Percentiles rank a stretch among this genome's conserved stretches.
Evolutionary conservation across 2,113 vertebrate genomes (phyloP).

Genomic region (Redunca redunca): DNA sequence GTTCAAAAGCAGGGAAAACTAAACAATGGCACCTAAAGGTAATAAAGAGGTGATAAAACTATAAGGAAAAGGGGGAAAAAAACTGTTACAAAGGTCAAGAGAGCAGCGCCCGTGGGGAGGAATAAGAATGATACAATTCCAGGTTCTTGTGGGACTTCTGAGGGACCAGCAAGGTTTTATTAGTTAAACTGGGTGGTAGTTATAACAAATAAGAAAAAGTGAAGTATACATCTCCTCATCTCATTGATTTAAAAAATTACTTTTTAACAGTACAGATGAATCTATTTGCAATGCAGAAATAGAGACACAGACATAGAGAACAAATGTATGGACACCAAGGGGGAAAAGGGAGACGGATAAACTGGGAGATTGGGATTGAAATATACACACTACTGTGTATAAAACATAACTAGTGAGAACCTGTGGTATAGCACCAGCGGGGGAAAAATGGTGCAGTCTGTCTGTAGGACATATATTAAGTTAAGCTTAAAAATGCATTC

Average conservation of each 20-base stretch:
- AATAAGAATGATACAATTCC: fast-evolving
- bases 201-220: neutral
- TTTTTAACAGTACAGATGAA: neutral
- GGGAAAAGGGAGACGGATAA: neutral
- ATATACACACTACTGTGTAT: neutral
- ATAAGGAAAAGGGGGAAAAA: neutral
- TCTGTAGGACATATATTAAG: neutral
- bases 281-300: neutral
- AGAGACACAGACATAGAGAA: neutral
- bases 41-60: neutral
- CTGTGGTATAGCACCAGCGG: neutral
- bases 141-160: neutral
- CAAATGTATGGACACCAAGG: neutral
- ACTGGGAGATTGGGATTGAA: neutral
- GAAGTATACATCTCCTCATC: neutral
- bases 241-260: neutral
- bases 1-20: neutral
- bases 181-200: neutral
- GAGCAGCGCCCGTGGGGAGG: fast-evolving
- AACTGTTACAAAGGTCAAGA: neutral
- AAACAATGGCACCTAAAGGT: neutral
- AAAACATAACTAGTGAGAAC: neutral
- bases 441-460: neutral
- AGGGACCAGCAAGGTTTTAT: neutral
- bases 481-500: neutral